Evolutionary conservation across 2,797 vertebrate genomes (phyloP).

Genomic region (Yasuhikotakia modesta): DNA sequence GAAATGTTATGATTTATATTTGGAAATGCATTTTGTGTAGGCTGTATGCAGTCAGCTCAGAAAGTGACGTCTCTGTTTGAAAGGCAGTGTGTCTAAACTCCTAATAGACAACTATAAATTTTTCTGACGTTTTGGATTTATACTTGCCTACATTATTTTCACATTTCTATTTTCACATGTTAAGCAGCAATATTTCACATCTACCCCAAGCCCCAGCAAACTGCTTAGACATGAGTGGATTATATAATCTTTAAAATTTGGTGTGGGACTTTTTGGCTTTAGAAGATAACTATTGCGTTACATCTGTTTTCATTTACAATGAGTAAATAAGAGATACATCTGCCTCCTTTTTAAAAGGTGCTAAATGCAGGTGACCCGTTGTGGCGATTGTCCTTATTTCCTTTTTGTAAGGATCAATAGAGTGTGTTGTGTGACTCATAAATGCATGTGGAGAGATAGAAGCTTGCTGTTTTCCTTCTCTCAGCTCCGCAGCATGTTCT

Average conservation of each 20-base stretch:
- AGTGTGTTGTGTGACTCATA: slow-evolving; percentile 9
- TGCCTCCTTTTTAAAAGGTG: neutral
- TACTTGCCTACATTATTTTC: neutral
- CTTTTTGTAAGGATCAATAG: slow-evolving; percentile 15
- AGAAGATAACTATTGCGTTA: neutral
- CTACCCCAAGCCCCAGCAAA: neutral
- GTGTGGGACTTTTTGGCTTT: neutral
- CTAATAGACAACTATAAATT: neutral
- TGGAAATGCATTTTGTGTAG: slow-evolving; percentile 13
- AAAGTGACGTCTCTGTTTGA: neutral
- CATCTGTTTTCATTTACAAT: neutral
- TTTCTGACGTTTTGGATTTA: neutral
- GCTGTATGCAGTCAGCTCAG: neutral
- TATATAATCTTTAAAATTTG: no score
- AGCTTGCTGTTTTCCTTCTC: slow-evolving; percentile 24
- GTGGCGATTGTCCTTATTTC: slow-evolving; percentile 23
- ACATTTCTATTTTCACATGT: neutral
- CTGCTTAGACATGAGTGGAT: neutral
- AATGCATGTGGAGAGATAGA: slow-evolving; percentile 2
- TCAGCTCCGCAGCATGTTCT: neutral
- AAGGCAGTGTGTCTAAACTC: neutral
- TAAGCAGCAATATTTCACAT: no score
- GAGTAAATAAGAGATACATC: neutral
- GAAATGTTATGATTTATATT: slow-evolving; percentile 28
- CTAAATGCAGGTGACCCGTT: neutral